These are phyloP conservation scores for Eulemur rufifrons DNA, from an alignment of 2,113 vertebrate species.

Conservation along the genomic window DNA sequence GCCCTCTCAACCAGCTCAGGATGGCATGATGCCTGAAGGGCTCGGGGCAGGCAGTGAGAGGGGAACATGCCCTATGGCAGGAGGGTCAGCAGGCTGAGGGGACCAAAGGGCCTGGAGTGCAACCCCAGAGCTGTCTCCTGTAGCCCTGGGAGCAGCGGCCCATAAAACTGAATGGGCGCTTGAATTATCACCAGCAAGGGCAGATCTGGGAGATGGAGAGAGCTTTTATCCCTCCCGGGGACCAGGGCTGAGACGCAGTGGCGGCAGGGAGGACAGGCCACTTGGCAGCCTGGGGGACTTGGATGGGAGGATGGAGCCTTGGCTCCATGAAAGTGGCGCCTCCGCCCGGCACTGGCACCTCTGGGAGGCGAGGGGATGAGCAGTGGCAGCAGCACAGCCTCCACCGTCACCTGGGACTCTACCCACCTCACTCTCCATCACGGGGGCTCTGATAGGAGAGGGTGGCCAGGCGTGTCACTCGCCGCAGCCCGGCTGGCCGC, in stretches of 20 bases:
- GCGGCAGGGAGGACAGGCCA: not conserved
- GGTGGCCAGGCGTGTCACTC: accelerated
- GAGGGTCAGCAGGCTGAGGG: not conserved
- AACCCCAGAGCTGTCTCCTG: not conserved
- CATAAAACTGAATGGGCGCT: conserved; percentile 67
- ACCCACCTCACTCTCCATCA: not conserved
- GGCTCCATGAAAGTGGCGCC: not conserved
- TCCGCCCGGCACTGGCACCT: not conserved
- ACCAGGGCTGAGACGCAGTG: conserved; percentile 16
- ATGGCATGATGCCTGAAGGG: not conserved
- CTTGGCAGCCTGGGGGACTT: not conserved
- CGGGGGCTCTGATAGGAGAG: not conserved
- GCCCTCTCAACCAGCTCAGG: not conserved
- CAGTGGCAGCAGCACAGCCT: not conserved
- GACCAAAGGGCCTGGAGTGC: not conserved
- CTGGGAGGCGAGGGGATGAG: not conserved
- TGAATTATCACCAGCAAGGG: conserved; percentile 16
- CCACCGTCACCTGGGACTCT: not conserved
- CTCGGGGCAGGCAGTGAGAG: not conserved
- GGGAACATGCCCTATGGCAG: not conserved
- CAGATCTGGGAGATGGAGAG: not conserved
- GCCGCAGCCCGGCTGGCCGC: no score
- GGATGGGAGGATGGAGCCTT: not conserved
- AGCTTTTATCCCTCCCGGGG: conserved; percentile 23
- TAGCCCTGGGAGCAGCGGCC: not conserved